Conservation (phyloP, 2,113 vertebrate species). For the Alouatta palliata region DNA sequence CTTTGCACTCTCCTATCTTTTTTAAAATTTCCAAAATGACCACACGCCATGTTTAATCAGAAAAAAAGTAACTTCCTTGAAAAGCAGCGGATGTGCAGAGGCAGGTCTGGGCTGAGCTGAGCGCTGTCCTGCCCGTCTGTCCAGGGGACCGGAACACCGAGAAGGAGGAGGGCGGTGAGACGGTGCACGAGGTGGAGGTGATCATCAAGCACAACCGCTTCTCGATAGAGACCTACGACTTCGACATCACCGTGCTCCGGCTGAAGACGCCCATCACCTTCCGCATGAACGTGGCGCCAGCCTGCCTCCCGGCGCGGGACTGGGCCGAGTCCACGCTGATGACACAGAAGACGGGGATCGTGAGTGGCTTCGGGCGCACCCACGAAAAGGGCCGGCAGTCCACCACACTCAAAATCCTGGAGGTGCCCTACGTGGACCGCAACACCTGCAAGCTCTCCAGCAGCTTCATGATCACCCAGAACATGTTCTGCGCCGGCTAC, state of each 20-base stretch:
- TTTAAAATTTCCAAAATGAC: neutral
- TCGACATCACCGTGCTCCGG: slow-evolving; percentile 94
- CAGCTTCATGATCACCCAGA: slow-evolving; percentile 83
- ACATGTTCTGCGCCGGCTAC: slow-evolving; percentile 98
- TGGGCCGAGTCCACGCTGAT: slow-evolving; percentile 94
- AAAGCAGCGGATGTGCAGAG: neutral
- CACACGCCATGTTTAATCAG: neutral
- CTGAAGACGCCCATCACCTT: slow-evolving; percentile 88
- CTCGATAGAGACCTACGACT: slow-evolving; percentile 83
- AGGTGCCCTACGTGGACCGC: slow-evolving; percentile 90
- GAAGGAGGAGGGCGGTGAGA: slow-evolving; percentile 82
- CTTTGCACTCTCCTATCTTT: neutral
- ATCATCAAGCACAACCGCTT: slow-evolving; percentile 86
- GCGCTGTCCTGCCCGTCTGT: neutral
- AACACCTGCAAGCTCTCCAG: slow-evolving; percentile 90
- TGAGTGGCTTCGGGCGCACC: slow-evolving; percentile 93
- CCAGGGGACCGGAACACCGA: slow-evolving; percentile 90
- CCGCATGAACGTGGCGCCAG: slow-evolving; percentile 87
- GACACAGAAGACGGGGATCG: slow-evolving; percentile 82
- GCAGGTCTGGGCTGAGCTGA: neutral
- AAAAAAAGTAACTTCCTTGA: neutral
- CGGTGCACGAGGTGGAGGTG: slow-evolving; percentile 78
- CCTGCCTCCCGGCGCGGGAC: slow-evolving; percentile 89
- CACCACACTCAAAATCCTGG: slow-evolving; percentile 86
- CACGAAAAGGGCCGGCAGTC: slow-evolving; percentile 84